Base-by-base conservation (phyloP, 2,888 invertebrate species). In the Capitulum mitella region DNA sequence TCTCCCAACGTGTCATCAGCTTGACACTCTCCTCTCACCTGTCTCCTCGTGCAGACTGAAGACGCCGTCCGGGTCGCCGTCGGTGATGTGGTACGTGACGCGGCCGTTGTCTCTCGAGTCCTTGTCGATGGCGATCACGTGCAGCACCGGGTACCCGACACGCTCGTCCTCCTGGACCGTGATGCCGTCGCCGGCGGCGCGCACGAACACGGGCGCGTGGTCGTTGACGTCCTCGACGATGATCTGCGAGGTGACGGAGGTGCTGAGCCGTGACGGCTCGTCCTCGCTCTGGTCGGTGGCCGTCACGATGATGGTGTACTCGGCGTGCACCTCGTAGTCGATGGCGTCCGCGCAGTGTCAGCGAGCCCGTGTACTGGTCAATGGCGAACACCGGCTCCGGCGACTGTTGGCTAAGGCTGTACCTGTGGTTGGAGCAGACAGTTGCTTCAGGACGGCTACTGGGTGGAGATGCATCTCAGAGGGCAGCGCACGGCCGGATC, bases 21-120 rank as follows among this genome's bases (percentile, higher is more conserved):
- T 1, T 32, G 32, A 19, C n/a, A 1, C 34, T 3, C 12, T 29
- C 5, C 16, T 34, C 64, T 19, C 64, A 64, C 64, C 64, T 1
- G 64, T 64, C 22, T 64, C 34, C 64, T 34, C 34, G 34, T 64
- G 19, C 34, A 64, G 64, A 16, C 64, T 32, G 64, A 64, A 64
- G 34, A 64, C 64, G 16, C 19, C 32, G 32, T 34, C 64, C 0
- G 34, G 32, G 64, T 64, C 64, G 34, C 64, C 92, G 78, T 91
- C 90, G 32, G 34, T 34, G 32, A 64, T 10, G 64, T 19, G 29
- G 85, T 96, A 98, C 0, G 92, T 92, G 70, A 96, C 90, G 83
- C 92, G 90, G 10, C 95, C 95, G 86, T 97, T 96, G 82, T 94
- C 93, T 14, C 92, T 92, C 1, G 91, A 90, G 86, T 97, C 97